Percentiles rank a stretch among this genome's conserved stretches.
Conservation (phyloP, 2,888 invertebrate genomes). For the Camptogramma bilineatum region DNA sequence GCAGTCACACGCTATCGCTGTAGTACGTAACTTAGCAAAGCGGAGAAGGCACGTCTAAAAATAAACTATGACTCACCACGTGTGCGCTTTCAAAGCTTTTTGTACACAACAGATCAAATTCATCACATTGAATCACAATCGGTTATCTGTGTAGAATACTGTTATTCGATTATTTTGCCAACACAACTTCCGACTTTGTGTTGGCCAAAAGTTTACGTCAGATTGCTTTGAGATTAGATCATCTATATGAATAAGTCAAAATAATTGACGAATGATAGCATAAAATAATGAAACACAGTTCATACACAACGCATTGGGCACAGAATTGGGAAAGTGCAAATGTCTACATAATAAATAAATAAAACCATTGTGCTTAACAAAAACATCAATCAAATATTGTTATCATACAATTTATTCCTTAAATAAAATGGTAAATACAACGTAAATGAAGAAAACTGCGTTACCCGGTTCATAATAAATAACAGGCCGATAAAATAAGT, state of each 20-base stretch:
- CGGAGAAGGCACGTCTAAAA: slow-evolving; percentile 26
- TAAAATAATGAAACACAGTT: slow-evolving; percentile 7
- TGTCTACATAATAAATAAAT: slow-evolving; percentile 12
- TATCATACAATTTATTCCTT: slow-evolving; percentile 36
- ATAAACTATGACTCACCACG: slow-evolving; percentile 26
- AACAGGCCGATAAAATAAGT: slow-evolving; percentile 3
- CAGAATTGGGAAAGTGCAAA: slow-evolving; percentile 15
- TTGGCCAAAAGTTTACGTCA: background rate
- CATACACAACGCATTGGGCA: background rate
- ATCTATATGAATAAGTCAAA: background rate
- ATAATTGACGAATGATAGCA: slow-evolving; percentile 4
- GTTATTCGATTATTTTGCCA: background rate
- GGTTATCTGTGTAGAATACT: background rate
- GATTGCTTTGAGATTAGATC: background rate
- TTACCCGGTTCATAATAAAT: slow-evolving; percentile 4
- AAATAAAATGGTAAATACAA: slow-evolving; percentile 38
- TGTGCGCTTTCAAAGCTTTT: slow-evolving; percentile 18
- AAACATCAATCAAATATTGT: slow-evolving; percentile 32
- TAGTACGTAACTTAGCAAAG: slow-evolving; percentile 24
- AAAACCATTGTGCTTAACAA: slow-evolving; percentile 24
- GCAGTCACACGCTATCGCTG: slow-evolving; percentile 5
- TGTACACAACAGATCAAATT: background rate
- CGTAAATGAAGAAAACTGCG: slow-evolving; percentile 30
- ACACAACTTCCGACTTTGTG: background rate
- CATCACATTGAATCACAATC: slow-evolving; percentile 4